These are phyloP conservation scores for Aratinga solstitialis DNA, from an alignment of 2,797 vertebrate species.

Conservation along the genomic window DNA sequence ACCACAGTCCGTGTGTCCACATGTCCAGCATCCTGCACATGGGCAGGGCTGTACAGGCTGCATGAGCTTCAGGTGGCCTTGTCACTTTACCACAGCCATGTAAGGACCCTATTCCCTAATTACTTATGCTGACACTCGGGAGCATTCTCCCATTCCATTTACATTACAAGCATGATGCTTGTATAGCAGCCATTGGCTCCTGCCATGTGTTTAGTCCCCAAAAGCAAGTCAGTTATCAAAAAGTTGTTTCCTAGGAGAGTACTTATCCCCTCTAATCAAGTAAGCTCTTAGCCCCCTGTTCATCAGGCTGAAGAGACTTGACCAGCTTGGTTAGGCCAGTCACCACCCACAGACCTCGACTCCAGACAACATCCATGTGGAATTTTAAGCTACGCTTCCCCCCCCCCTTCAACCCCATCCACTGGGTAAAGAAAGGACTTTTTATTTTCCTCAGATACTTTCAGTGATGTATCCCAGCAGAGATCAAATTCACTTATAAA, in stretches of 20 bases:
- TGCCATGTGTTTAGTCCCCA: not conserved
- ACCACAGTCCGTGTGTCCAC: rapidly evolving
- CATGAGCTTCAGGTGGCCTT: not conserved
- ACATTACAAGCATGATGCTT: not conserved
- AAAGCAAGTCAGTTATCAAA: not conserved
- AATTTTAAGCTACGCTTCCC: not conserved
- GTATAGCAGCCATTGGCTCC: not conserved
- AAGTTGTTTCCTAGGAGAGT: not conserved
- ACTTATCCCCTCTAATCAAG: not conserved
- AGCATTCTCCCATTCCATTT: not conserved
- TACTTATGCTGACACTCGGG: not conserved
- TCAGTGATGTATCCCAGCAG: not conserved
- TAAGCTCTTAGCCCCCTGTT: not conserved
- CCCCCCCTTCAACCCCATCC: not conserved
- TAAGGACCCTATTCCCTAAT: not conserved
- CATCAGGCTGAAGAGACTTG: not conserved
- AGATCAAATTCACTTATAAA: slow-evolving; percentile 47
- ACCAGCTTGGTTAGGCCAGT: not conserved
- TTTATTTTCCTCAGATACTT: not conserved
- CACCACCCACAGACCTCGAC: not conserved
- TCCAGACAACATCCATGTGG: rapidly evolving
- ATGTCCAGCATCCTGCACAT: not conserved
- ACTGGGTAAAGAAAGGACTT: not conserved
- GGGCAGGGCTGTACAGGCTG: not conserved
- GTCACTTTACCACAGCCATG: not conserved